Base-by-base conservation (phyloP, 2,797 vertebrate species). In the Nyctalus aviator region DNA sequence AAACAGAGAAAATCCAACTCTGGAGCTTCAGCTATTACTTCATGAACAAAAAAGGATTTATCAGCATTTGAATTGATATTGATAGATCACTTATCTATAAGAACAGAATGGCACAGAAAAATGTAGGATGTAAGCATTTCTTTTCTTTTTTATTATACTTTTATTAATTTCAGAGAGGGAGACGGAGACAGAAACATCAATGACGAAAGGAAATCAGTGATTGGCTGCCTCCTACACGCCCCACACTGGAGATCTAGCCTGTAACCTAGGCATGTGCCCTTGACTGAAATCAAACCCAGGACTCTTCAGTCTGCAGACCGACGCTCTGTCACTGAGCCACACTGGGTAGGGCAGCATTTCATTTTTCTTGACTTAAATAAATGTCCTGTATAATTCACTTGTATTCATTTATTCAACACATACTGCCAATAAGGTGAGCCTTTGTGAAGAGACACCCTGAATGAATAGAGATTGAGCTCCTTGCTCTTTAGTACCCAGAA, bases 291-390 rank as follows among this genome's bases (percentile, higher is more conserved):
- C 57, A 27, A 59, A 59, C 57, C 57, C 57, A 27, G 57, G 57
- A 27, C 57, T 25, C 25, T 59, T 59, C 57, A 27, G 57, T 59
- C 57, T 59, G 57, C 25, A 59, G 57, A 27, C 57, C 11, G 2
- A 27, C 1, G 2, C 57, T 59, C 57, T 59, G 27, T 27, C 57
- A 59, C 11, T 59, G 23, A 59, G 11, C 23, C 11, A 59, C 11
- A 59, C 57, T 59, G 25, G 57, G 25, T 59, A 13, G 57, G 57
- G 25, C 57, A 59, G 25, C 5, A 12, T 59, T 59, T 59, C 25
- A 59, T 59, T 59, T 59, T 27, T 48, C 27, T n/a, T 66, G 25
- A 82, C 4, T n/a, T 82, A 89, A 92, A 46, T 82, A 89, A 92
- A 46, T 27, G 21, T 69, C 30, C 25, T 81, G 0, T 41, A 35